Conservation (phyloP, 1,140 invertebrate species). For the Bradynema listronoti region DNA sequence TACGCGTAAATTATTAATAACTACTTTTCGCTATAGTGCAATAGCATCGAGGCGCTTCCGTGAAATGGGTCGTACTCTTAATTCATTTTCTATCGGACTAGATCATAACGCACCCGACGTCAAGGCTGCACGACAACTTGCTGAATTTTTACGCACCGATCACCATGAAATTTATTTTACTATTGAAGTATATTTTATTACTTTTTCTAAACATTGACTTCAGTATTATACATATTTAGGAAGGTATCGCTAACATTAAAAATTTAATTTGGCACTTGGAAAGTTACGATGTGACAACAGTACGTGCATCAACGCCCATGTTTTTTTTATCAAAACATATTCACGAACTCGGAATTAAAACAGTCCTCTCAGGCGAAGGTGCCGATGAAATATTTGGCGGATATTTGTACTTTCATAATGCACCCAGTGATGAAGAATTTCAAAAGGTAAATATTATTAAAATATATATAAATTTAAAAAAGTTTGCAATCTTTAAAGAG, state of each 20-base stretch:
- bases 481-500: neutral
- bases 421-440: constrained; percentile 52
- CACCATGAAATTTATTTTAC: constrained; percentile 55
- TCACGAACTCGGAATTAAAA: constrained; percentile 50
- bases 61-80: constrained; percentile 31
- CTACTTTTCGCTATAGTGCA: constrained; percentile 35
- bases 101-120: constrained; percentile 51
- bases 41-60: constrained; percentile 51
- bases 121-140: constrained; percentile 51
- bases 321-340: constrained; percentile 53
- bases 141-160: constrained; percentile 49
- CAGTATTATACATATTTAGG: constrained; percentile 26
- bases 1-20: constrained; percentile 9
- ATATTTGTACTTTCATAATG: constrained; percentile 58
- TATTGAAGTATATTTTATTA: constrained; percentile 29
- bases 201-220: neutral
- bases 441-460: constrained; percentile 42
- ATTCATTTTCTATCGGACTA: constrained; percentile 54
- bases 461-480: neutral
- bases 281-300: constrained; percentile 55
- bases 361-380: constrained; percentile 56
- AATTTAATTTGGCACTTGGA: constrained; percentile 56
- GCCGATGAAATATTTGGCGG: constrained; percentile 58
- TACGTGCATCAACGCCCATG: constrained; percentile 56
- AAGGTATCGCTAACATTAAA: constrained; percentile 43